A percentile compares a stretch with the other conserved stretches of the same genome.
phyloP scores from a whole-genome alignment of 1,140 invertebrate genomes.

The Zaprionus davidi region DNA sequence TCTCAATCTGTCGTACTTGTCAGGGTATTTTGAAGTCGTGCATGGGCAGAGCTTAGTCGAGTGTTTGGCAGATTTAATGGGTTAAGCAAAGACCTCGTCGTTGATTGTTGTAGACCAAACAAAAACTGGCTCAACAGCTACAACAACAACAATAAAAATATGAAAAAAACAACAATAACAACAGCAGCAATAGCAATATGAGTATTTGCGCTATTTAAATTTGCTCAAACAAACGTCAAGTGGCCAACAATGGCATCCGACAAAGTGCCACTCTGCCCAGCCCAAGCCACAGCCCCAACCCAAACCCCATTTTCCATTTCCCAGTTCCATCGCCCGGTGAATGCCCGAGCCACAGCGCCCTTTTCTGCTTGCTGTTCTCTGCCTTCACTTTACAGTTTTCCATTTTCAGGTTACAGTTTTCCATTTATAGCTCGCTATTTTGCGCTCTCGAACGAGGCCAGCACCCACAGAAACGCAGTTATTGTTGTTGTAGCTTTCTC shows the following conservation, averaged over 20 bases:
- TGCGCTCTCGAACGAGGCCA: background rate
- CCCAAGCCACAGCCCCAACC: constrained; percentile 9
- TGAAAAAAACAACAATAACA: constrained; percentile 12
- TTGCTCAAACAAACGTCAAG: constrained; percentile 73
- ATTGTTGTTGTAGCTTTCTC: constrained; percentile 12
- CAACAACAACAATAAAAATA: constrained; percentile 30
- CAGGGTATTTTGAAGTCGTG: background rate
- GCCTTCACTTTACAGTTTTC: constrained; percentile 2
- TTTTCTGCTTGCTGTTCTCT: background rate
- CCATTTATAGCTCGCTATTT: constrained; percentile 5
- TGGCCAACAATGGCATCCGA: constrained; percentile 64
- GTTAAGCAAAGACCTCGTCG: constrained; percentile 51
- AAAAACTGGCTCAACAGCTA: constrained; percentile 68
- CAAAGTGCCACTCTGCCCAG: constrained; percentile 65
- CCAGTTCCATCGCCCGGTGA: no score
- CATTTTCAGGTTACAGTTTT: constrained; percentile 1
- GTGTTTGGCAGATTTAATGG: constrained; percentile 49
- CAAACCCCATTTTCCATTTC: background rate
- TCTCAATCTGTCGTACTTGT: background rate
- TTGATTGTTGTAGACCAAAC: constrained; percentile 73
- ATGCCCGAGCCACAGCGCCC: background rate
- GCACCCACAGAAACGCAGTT: constrained; percentile 29
- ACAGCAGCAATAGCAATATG: constrained; percentile 36
- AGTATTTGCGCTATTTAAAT: constrained; percentile 77
- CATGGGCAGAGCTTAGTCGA: background rate